Evolutionary conservation across 1,140 invertebrate species (phyloP).

Genomic region (Macrotrachela quadricornifera): DNA sequence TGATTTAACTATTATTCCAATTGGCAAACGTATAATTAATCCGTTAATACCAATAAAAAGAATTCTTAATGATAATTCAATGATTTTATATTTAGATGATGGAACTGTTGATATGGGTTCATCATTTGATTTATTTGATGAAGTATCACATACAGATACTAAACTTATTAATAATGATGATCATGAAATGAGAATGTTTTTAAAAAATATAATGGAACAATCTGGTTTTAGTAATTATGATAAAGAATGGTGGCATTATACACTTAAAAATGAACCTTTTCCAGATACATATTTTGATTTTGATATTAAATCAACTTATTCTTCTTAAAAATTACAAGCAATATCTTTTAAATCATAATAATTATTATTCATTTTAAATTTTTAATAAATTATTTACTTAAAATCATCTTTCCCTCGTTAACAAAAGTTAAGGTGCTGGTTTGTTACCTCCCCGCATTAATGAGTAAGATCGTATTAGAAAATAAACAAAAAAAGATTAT

Average conservation of each 20-base stretch:
- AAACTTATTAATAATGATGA: background rate
- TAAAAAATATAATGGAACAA: background rate
- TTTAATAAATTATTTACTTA: too few relatives aligned
- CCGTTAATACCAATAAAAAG: background rate
- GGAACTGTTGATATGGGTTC: background rate
- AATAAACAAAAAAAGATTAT: too few relatives aligned
- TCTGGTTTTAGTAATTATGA: background rate
- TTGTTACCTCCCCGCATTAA: too few relatives aligned
- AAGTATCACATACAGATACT: background rate
- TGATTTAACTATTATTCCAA: background rate
- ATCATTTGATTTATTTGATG: background rate
- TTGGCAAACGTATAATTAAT: background rate
- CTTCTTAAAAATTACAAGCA: too few relatives aligned
- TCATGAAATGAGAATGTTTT: background rate
- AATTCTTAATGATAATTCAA: background rate
- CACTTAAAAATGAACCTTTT: background rate
- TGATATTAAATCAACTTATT: background rate
- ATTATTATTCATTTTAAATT: too few relatives aligned
- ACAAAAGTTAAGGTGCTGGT: too few relatives aligned
- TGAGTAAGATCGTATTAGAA: too few relatives aligned
- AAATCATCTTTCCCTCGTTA: too few relatives aligned
- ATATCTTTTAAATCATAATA: too few relatives aligned
- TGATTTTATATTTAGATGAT: background rate
- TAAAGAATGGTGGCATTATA: constrained; percentile 1
- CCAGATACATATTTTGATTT: constrained; percentile 4